Evolutionary conservation across 2,113 vertebrate genomes (phyloP).

Genomic region (Montifringilla adamsi): DNA sequence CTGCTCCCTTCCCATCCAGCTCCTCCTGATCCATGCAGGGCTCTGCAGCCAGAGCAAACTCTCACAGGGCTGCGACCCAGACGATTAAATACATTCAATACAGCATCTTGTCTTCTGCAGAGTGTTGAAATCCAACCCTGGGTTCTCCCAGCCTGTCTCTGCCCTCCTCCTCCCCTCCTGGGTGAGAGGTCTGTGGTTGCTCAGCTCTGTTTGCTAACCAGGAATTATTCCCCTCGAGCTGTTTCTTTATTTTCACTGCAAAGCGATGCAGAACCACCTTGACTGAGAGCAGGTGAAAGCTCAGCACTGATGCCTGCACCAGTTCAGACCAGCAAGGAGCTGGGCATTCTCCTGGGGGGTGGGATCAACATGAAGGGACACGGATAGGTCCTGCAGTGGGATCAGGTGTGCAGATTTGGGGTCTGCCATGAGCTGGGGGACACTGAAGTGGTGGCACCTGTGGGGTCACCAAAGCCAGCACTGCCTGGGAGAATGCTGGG

Average conservation of each 20-base stretch:
- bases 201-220: conserved; percentile 17
- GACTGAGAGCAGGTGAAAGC: neutral
- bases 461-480: rapidly evolving
- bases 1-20: neutral
- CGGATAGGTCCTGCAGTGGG: rapidly evolving
- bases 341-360: neutral
- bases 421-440: neutral
- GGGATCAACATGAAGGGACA: neutral
- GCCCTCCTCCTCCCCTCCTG: conserved; percentile 21
- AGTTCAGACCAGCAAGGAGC: neutral
- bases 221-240: neutral
- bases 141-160: neutral
- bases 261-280: neutral
- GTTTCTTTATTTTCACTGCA: neutral
- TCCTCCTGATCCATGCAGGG: neutral
- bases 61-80: neutral
- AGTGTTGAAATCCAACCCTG: conserved; percentile 1
- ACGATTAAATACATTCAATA: neutral
- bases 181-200: conserved; percentile 10
- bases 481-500: neutral
- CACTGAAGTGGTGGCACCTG: neutral
- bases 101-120: neutral
- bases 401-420: neutral
- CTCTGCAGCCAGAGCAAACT: neutral
- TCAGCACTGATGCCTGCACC: neutral